Percentiles rank a stretch among this genome's conserved stretches.
Evolutionary conservation across 1,140 invertebrate genomes (phyloP).

Genomic region (Goniozus legneri): DNA sequence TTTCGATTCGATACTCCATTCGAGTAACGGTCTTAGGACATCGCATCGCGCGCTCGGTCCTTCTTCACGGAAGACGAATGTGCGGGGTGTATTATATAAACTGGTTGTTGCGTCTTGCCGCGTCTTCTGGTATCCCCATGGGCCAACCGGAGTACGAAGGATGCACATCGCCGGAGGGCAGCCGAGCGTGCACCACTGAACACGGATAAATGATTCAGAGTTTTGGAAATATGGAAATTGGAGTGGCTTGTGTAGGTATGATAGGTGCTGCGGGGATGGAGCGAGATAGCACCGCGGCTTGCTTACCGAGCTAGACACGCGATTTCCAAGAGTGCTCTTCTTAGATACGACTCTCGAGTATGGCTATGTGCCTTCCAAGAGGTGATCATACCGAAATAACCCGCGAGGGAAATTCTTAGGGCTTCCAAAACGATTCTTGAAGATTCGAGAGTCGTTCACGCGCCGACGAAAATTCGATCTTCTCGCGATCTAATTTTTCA

Average conservation of each 20-base stretch:
- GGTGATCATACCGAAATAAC: conserved; percentile 7
- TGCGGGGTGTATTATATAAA: conserved; percentile 20
- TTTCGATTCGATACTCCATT: conserved; percentile 3
- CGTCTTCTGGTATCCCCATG: conserved; percentile 12
- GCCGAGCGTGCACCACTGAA: conserved; percentile 30
- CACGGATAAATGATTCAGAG: conserved; percentile 39
- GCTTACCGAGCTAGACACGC: conserved; percentile 14
- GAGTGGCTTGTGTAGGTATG: conserved; percentile 21
- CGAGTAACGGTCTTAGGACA: conserved; percentile 8
- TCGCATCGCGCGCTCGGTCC: conserved; percentile 12
- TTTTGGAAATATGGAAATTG: conserved; percentile 40
- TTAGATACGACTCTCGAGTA: conserved; percentile 18
- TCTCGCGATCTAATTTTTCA: no score
- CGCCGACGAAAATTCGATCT: no score
- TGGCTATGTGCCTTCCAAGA: conserved; percentile 5
- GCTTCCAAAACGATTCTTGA: no score
- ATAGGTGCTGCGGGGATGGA: neutral
- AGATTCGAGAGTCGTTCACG: no score
- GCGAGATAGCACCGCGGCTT: neutral
- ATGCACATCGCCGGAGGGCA: conserved; percentile 3
- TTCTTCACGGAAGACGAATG: conserved; percentile 23
- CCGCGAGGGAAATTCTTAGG: no score
- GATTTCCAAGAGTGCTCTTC: conserved; percentile 25
- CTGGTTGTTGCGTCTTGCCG: conserved; percentile 26
- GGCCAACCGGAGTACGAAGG: neutral